Evolutionary conservation across 2,797 vertebrate species (phyloP).

Genomic region (Florisuga fusca): DNA sequence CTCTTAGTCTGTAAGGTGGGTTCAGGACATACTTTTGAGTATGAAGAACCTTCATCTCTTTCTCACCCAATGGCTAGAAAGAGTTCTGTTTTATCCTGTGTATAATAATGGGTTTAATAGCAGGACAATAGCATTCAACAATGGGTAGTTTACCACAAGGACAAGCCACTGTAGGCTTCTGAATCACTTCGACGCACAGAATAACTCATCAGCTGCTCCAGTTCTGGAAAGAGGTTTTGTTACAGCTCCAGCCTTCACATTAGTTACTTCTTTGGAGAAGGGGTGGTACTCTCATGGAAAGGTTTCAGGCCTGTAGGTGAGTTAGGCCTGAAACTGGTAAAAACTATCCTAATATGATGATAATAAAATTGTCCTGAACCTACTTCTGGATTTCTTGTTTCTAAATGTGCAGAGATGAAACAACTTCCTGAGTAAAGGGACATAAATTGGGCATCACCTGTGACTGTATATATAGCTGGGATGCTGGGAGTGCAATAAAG

Average conservation of each 20-base stretch:
- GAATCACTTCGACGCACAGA: background rate
- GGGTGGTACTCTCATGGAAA: rapidly evolving
- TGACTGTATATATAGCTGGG: background rate
- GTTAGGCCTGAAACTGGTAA: background rate
- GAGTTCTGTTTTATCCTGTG: background rate
- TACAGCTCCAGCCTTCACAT: background rate
- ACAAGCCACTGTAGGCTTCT: background rate
- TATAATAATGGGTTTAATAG: background rate
- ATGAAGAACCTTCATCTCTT: background rate
- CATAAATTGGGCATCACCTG: background rate
- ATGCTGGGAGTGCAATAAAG: background rate
- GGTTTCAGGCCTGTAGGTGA: background rate
- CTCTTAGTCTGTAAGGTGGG: background rate
- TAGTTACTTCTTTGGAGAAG: background rate
- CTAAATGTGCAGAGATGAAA: background rate
- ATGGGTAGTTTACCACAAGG: background rate
- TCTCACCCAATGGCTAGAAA: background rate
- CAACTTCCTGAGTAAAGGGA: background rate
- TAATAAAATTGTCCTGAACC: background rate
- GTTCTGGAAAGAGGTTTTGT: background rate
- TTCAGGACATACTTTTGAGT: background rate
- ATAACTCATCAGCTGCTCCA: background rate
- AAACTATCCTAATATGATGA: background rate
- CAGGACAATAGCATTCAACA: background rate
- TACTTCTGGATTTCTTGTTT: background rate